These are phyloP conservation scores for Drosophila sechellia DNA, from an alignment of 1,140 invertebrate genomes.

Conservation along the genomic window DNA sequence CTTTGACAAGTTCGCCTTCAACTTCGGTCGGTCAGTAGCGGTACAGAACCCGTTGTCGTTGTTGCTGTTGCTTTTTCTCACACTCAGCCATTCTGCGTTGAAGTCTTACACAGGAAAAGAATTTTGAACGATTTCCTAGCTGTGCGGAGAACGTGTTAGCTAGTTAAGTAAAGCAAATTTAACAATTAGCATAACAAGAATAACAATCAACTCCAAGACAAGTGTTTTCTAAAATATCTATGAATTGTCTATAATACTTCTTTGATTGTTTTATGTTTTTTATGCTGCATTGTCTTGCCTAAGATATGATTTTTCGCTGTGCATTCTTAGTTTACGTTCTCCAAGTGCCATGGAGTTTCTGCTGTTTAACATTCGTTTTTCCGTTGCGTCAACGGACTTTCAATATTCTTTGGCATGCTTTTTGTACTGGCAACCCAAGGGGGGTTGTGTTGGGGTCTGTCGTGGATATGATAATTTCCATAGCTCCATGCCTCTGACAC, in stretches of 20 bases:
- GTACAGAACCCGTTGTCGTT: conserved; percentile 62
- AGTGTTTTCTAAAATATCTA: too few relatives aligned
- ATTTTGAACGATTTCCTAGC: neutral
- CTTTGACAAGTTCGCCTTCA: conserved; percentile 81
- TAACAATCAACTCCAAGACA: too few relatives aligned
- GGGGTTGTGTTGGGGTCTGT: neutral
- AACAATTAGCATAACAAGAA: neutral
- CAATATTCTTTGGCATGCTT: conserved; percentile 71
- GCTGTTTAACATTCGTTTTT: conserved; percentile 69
- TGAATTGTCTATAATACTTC: too few relatives aligned
- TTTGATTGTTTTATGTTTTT: neutral
- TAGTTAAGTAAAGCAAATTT: neutral
- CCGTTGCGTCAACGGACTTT: conserved; percentile 69
- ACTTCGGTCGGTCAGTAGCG: conserved; percentile 65
- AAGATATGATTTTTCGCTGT: neutral
- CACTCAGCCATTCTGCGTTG: conserved; percentile 23
- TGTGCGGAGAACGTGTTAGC: too few relatives aligned
- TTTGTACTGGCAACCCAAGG: conserved; percentile 12
- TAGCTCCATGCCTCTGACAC: conserved; percentile 40
- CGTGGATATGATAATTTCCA: conserved; percentile 39
- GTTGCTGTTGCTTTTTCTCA: conserved; percentile 38
- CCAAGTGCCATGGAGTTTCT: conserved; percentile 26
- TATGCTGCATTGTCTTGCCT: neutral
- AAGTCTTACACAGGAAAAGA: conserved; percentile 29
- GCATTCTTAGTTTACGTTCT: conserved; percentile 50